Percentiles rank a stretch among this genome's conserved stretches.
phyloP scores from a whole-genome alignment of 2,888 invertebrate genomes.

The Andrena bicolor region DNA sequence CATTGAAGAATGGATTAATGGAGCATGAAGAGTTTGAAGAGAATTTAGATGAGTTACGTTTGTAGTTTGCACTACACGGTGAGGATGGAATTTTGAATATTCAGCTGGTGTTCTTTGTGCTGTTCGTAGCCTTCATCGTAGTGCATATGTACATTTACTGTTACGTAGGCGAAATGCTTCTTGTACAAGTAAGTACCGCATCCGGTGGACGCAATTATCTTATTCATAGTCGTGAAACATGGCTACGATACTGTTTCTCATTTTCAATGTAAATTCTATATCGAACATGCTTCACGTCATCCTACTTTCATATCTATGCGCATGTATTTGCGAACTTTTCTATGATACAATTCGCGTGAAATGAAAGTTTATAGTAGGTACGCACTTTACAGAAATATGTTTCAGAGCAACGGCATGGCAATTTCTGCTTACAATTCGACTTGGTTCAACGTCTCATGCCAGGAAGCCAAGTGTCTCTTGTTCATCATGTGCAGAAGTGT shows the following conservation, averaged over 20 bases:
- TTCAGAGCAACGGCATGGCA: slow-evolving; percentile 69
- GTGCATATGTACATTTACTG: slow-evolving; percentile 73
- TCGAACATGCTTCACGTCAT: too few species aligned
- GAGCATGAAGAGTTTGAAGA: too few species aligned
- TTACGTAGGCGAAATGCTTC: slow-evolving; percentile 72
- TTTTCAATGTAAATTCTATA: too few species aligned
- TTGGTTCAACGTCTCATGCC: slow-evolving; percentile 70
- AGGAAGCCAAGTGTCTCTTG: slow-evolving; percentile 61
- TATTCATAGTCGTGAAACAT: too few species aligned
- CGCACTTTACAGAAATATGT: not conserved
- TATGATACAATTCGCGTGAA: too few species aligned
- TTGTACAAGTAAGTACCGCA: slow-evolving; percentile 35
- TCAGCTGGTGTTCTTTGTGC: slow-evolving; percentile 57
- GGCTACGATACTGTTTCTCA: too few species aligned
- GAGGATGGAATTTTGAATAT: slow-evolving; percentile 21
- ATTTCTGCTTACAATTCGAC: slow-evolving; percentile 65
- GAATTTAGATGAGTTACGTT: too few species aligned
- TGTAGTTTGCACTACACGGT: slow-evolving; percentile 21
- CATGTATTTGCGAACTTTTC: too few species aligned
- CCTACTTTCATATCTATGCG: too few species aligned
- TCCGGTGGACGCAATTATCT: too few species aligned
- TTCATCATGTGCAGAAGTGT: slow-evolving; percentile 64
- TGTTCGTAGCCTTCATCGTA: slow-evolving; percentile 52
- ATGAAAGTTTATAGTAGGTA: too few species aligned
- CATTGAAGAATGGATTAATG: too few species aligned